These are phyloP conservation scores for Dromococcyx pavoninus DNA, from an alignment of 2,797 vertebrate genomes.

Conservation along the genomic window DNA sequence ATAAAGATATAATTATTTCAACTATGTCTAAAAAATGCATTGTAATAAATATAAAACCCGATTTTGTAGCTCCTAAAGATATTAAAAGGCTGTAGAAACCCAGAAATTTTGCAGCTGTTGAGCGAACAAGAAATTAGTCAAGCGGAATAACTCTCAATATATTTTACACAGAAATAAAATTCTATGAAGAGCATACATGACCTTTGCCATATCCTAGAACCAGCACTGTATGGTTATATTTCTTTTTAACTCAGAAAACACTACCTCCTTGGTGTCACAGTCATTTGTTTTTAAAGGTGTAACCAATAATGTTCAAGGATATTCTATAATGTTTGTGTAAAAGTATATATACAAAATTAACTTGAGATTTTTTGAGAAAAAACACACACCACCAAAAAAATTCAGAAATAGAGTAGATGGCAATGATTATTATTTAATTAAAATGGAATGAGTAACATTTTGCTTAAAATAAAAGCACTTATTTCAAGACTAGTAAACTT, in stretches of 20 bases:
- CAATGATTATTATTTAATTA: background rate
- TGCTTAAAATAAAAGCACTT: background rate
- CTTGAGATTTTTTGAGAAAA: background rate
- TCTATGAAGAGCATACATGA: background rate
- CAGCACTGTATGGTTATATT: background rate
- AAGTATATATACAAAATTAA: accelerated
- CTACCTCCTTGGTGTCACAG: accelerated
- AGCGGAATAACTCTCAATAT: background rate
- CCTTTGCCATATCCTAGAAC: background rate
- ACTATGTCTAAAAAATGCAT: background rate
- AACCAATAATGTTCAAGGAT: background rate
- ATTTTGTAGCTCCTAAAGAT: background rate
- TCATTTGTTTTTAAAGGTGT: background rate
- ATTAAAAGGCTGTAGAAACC: accelerated
- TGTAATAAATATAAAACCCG: background rate
- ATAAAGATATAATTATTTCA: background rate
- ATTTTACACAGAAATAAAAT: background rate
- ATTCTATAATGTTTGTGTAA: background rate
- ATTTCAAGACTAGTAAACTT: background rate
- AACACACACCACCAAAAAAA: background rate
- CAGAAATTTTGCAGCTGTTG: background rate
- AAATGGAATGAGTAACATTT: background rate
- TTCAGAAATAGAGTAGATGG: accelerated
- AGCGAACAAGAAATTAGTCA: background rate
- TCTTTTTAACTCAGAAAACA: background rate